These are phyloP conservation scores for Marasmarcha lunaedactyla DNA, from an alignment of 2,888 invertebrate genomes.

Conservation along the genomic window DNA sequence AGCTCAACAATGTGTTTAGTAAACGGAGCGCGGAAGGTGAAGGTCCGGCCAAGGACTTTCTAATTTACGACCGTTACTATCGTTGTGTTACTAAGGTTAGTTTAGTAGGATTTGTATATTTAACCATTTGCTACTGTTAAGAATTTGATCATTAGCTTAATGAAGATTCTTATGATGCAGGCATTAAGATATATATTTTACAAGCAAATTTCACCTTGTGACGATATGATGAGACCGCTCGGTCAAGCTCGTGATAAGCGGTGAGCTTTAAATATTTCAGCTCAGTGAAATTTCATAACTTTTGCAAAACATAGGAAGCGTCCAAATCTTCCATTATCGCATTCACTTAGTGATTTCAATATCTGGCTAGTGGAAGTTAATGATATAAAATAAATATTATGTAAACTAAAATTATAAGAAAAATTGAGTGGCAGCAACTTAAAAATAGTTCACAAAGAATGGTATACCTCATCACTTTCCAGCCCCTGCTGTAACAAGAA, in stretches of 20 bases:
- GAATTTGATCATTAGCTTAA: no score
- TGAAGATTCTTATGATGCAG: neutral
- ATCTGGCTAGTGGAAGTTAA: constrained; percentile 64
- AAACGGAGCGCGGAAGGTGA: constrained; percentile 22
- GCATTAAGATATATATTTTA: neutral
- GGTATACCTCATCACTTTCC: constrained; percentile 91
- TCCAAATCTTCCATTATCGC: constrained; percentile 65
- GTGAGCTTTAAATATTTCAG: constrained; percentile 38
- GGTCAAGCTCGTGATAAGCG: constrained; percentile 50
- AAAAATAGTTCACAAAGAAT: constrained; percentile 68
- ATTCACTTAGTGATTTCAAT: constrained; percentile 58
- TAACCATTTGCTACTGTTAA: no score
- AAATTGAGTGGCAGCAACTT: constrained; percentile 67
- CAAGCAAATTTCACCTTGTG: neutral
- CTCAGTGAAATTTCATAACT: constrained; percentile 29
- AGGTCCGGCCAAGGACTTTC: constrained; percentile 21
- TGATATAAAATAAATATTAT: constrained; percentile 41
- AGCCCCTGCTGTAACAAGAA: constrained; percentile 89
- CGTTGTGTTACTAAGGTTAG: constrained; percentile 4
- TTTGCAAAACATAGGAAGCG: constrained; percentile 59
- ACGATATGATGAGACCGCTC: constrained; percentile 7
- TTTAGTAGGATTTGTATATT: neutral
- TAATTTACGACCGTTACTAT: no score
- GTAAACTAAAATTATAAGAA: constrained; percentile 59
- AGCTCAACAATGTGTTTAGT: no score